Conservation (phyloP, 2,797 vertebrate genomes). For the Scleropages formosus region DNA sequence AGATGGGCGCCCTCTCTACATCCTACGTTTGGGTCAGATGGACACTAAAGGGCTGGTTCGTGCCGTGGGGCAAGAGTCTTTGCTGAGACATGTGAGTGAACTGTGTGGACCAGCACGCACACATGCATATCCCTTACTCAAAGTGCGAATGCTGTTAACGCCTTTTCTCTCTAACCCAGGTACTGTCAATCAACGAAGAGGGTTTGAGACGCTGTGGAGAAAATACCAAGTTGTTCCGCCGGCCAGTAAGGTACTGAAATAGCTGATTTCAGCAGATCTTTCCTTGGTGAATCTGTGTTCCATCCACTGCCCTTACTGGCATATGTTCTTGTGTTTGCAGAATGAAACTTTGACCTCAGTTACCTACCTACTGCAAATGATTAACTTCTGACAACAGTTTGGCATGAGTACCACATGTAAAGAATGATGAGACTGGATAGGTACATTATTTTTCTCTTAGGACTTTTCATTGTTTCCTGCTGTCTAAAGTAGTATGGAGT, state of each 20-base stretch:
- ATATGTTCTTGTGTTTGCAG: not conserved
- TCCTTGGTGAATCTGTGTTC: not conserved
- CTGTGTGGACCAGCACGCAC: not conserved
- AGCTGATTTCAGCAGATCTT: not conserved
- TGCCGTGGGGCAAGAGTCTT: constrained; percentile 82
- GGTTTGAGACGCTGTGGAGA: constrained; percentile 87
- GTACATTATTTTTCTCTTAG: no score
- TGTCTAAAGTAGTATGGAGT: no score
- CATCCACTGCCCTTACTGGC: not conserved
- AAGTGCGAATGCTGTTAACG: not conserved
- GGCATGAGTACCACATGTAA: not conserved
- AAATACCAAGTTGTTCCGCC: constrained; percentile 80
- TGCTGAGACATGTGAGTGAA: constrained; percentile 80
- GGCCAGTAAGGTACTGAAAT: constrained; percentile 80
- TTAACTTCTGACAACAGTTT: not conserved
- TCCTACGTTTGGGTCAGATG: constrained; percentile 90
- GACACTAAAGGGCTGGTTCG: constrained; percentile 93
- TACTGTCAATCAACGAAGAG: constrained; percentile 89
- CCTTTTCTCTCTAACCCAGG: constrained; percentile 57
- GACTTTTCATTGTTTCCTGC: no score
- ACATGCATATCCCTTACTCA: no score
- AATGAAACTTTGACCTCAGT: not conserved
- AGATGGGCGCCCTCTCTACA: constrained; percentile 86
- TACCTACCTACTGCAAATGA: not conserved
- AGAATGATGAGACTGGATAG: not conserved